A percentile compares a stretch with the other conserved stretches of the same genome.
These are phyloP conservation scores for Eidolon helvum DNA, from an alignment of 2,113 vertebrate species.

Conservation along the genomic window DNA sequence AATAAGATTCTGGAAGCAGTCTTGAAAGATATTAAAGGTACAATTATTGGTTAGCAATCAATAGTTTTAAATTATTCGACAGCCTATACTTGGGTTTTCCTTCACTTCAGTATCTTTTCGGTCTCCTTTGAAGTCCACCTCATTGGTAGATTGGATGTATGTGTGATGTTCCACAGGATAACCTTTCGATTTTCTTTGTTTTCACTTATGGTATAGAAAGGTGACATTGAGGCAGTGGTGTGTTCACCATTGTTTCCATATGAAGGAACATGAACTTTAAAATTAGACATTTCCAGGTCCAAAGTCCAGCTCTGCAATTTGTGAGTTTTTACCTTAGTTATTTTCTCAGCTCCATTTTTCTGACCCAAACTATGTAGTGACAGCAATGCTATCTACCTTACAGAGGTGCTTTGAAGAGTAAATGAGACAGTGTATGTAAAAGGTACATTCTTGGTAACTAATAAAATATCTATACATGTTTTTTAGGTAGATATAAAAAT, in stretches of 20 bases:
- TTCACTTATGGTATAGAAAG: background rate
- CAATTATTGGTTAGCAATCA: background rate
- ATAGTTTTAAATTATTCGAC: background rate
- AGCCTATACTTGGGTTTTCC: background rate
- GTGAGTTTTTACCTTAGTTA: background rate
- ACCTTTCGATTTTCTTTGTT: background rate
- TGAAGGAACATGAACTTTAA: background rate
- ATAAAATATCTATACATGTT: background rate
- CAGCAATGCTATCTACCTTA: background rate
- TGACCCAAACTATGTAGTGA: background rate
- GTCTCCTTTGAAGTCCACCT: background rate
- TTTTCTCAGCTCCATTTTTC: background rate
- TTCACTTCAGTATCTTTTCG: background rate
- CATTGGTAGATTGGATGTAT: background rate
- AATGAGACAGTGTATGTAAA: background rate
- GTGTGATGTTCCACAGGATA: background rate
- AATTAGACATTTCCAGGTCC: background rate
- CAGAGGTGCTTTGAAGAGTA: background rate
- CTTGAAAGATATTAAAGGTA: background rate
- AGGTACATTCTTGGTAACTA: background rate
- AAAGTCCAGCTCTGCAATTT: background rate
- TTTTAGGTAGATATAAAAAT: background rate
- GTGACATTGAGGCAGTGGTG: background rate
- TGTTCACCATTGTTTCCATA: background rate
- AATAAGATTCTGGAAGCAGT: background rate